Percentiles rank a stretch among this genome's conserved stretches.
Conservation (phyloP, 2,113 vertebrate species). For the Dolichotis patagonum region DNA sequence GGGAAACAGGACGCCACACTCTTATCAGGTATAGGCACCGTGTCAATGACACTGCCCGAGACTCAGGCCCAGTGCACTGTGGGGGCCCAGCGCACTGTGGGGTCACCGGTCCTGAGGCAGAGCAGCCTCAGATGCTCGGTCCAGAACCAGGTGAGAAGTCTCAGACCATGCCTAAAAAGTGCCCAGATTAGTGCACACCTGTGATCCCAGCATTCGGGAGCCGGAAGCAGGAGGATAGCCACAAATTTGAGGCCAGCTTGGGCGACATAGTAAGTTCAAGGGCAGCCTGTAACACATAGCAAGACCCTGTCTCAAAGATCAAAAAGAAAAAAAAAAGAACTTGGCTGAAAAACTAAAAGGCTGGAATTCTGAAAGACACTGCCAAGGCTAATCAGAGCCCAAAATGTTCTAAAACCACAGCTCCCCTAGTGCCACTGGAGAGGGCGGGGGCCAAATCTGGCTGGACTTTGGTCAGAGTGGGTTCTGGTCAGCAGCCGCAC, state of each 20-base stretch:
- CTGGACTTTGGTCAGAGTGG: not conserved
- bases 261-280: not conserved
- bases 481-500: not conserved
- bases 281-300: not conserved
- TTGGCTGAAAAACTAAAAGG: not conserved
- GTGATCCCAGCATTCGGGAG: not conserved
- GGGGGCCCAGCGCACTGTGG: not conserved
- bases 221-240: not conserved
- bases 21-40: not conserved
- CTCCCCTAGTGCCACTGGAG: not conserved
- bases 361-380: not conserved
- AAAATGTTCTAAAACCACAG: not conserved
- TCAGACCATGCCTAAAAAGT: not conserved
- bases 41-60: not conserved
- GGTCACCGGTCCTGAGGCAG: not conserved
- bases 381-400: not conserved
- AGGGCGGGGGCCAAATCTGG: not conserved
- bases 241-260: not conserved
- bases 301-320: not conserved
- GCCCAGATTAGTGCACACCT: not conserved
- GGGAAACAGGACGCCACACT: not conserved
- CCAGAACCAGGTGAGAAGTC: not conserved
- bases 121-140: rapidly evolving
- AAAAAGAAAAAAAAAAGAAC: not conserved
- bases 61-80: not conserved